Evolutionary conservation across 2,888 invertebrate genomes (phyloP).

Genomic region (Myopa testacea): DNA sequence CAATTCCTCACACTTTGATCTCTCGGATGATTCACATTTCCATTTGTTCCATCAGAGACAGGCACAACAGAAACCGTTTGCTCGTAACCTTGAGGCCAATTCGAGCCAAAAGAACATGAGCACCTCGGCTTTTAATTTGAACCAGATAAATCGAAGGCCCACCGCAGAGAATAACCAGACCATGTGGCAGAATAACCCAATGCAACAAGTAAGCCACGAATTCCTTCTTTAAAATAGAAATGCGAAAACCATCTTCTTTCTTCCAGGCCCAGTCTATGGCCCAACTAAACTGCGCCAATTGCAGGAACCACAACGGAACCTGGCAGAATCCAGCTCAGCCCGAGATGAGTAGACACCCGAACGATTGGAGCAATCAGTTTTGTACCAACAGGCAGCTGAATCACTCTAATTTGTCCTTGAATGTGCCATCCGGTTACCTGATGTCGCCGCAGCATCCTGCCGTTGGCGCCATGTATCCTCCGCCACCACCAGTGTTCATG

Average conservation of each 20-base stretch:
- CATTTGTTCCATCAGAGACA: slow-evolving; percentile 61
- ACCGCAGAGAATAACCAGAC: slow-evolving; percentile 56
- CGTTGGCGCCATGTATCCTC: slow-evolving; percentile 65
- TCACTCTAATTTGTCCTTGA: slow-evolving; percentile 72
- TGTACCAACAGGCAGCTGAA: slow-evolving; percentile 64
- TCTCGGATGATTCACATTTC: slow-evolving; percentile 65
- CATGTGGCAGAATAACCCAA: slow-evolving; percentile 60
- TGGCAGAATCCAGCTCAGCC: slow-evolving; percentile 50
- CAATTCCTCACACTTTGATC: slow-evolving; percentile 67
- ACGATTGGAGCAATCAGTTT: slow-evolving; percentile 60
- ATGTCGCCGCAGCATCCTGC: slow-evolving; percentile 56
- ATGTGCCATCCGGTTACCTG: slow-evolving; percentile 68
- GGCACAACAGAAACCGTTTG: slow-evolving; percentile 45
- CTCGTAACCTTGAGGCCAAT: slow-evolving; percentile 45
- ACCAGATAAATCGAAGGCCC: slow-evolving; percentile 60
- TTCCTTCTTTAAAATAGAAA: neutral
- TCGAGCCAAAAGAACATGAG: slow-evolving; percentile 64
- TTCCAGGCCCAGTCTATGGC: slow-evolving; percentile 78
- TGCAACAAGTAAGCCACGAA: slow-evolving; percentile 72
- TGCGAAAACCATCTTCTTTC: neutral
- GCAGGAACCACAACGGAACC: slow-evolving; percentile 63
- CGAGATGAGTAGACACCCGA: slow-evolving; percentile 47
- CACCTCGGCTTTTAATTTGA: slow-evolving; percentile 72
- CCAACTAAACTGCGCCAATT: slow-evolving; percentile 74
- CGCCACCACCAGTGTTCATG: slow-evolving; percentile 63